A percentile compares a stretch with the other conserved stretches of the same genome.
phyloP scores from a whole-genome alignment of 2,113 vertebrate genomes.

The Chaenogobius annularis region DNA sequence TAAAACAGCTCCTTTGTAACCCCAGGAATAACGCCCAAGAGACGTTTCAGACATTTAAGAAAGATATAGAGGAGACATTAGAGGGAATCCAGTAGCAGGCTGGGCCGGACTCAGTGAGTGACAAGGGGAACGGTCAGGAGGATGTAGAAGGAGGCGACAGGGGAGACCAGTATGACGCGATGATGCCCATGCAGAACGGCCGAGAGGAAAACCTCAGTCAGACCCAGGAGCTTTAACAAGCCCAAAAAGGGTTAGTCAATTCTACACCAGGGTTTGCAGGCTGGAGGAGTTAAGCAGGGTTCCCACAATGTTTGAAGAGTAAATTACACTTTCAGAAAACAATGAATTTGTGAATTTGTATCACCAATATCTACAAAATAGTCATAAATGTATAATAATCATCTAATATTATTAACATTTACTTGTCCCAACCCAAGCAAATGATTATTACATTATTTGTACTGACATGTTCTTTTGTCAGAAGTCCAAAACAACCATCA shows the following conservation, averaged over 20 bases:
- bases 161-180: conserved; percentile 42
- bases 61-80: neutral
- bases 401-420: too few species aligned
- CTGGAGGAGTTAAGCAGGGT: conserved; percentile 53
- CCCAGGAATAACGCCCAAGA: conserved; percentile 10
- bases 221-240: conserved; percentile 59
- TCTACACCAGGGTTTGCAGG: conserved; percentile 46
- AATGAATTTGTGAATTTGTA: neutral
- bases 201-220: conserved; percentile 45
- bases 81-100: conserved; percentile 6
- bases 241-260: conserved; percentile 40
- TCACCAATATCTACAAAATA: too few species aligned
- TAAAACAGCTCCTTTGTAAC: neutral
- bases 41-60: neutral
- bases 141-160: conserved; percentile 47
- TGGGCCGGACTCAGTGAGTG: conserved; percentile 82
- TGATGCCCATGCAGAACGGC: conserved; percentile 77
- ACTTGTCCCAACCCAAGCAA: too few species aligned
- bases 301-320: conserved; percentile 5
- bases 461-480: too few species aligned
- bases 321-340: neutral
- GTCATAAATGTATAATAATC: too few species aligned
- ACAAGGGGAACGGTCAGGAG: conserved; percentile 63
- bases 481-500: too few species aligned
- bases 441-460: too few species aligned